phyloP scores from a whole-genome alignment of 23 tunicate genomes.

The Clavelina lepadiformis region DNA sequence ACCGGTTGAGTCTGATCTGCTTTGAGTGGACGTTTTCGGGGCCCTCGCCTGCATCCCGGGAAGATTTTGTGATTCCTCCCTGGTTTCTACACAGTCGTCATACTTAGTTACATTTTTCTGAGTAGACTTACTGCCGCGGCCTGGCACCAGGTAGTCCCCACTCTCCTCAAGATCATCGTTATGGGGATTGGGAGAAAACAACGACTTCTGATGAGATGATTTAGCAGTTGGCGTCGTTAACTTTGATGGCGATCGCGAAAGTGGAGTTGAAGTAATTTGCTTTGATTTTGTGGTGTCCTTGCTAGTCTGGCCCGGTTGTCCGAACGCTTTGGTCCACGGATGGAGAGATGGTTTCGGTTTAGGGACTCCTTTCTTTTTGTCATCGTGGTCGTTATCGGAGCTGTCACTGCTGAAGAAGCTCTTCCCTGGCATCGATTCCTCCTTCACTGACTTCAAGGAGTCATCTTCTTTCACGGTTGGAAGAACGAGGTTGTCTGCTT shows the following conservation, averaged over 20 bases:
- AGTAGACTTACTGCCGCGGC: too few species aligned
- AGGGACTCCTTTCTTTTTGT: too few species aligned
- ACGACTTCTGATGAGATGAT: constrained; percentile 7
- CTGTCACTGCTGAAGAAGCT: constrained; percentile 40
- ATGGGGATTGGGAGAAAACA: not conserved
- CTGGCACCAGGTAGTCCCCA: not conserved
- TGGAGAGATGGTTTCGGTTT: too few species aligned
- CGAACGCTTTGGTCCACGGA: too few species aligned
- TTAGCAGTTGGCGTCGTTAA: not conserved
- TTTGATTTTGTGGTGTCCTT: too few species aligned
- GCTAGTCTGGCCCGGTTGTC: too few species aligned
- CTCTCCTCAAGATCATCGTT: not conserved
- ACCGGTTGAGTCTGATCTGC: not conserved
- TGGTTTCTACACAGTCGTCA: not conserved
- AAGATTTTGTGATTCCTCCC: not conserved
- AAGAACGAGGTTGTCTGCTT: not conserved
- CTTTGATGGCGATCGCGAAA: too few species aligned
- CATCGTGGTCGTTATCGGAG: constrained; percentile 16
- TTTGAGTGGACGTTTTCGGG: not conserved
- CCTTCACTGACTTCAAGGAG: not conserved
- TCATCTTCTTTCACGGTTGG: not conserved
- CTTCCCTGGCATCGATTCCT: constrained; percentile 19
- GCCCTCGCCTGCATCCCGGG: not conserved
- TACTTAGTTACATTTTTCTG: too few species aligned
- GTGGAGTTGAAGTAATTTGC: too few species aligned